Percentiles rank a stretch among this genome's conserved stretches.
Evolutionary conservation across 2,113 vertebrate genomes (phyloP).

Genomic region (Hydrolagus affinis): DNA sequence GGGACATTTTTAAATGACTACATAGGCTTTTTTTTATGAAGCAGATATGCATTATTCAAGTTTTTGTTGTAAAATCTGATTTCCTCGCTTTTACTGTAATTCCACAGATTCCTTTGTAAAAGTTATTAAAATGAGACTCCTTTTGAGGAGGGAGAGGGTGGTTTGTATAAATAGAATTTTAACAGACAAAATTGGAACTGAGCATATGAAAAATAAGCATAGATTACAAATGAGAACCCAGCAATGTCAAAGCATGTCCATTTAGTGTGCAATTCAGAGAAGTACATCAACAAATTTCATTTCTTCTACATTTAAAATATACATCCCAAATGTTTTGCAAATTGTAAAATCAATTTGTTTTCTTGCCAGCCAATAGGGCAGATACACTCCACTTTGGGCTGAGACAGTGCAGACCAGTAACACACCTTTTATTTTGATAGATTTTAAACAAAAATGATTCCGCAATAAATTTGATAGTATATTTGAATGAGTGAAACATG

Average conservation of each 20-base stretch:
- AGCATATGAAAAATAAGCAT: neutral
- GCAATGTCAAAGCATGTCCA: slow-evolving; percentile 1
- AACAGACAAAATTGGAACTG: neutral
- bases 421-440: slow-evolving; percentile 13
- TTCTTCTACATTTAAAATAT: slow-evolving; percentile 21
- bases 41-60: slow-evolving; percentile 49
- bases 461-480: slow-evolving; percentile 14
- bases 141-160: neutral
- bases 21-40: slow-evolving; percentile 50
- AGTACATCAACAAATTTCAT: neutral
- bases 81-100: slow-evolving; percentile 42
- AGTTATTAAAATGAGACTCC: neutral
- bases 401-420: slow-evolving; percentile 17
- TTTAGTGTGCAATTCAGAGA: neutral
- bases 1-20: slow-evolving; percentile 59
- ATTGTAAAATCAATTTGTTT: slow-evolving; percentile 24
- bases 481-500: slow-evolving; percentile 12
- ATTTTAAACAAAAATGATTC: slow-evolving; percentile 22
- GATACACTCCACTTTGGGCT: slow-evolving; percentile 19
- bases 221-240: neutral
- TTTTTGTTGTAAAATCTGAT: slow-evolving; percentile 39
- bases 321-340: slow-evolving; percentile 20
- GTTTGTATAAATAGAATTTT: neutral
- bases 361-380: neutral
- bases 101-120: neutral